A percentile compares a stretch with the other conserved stretches of the same genome.
Conservation (phyloP, 1,140 invertebrate species). For the Achatina immaculata region DNA sequence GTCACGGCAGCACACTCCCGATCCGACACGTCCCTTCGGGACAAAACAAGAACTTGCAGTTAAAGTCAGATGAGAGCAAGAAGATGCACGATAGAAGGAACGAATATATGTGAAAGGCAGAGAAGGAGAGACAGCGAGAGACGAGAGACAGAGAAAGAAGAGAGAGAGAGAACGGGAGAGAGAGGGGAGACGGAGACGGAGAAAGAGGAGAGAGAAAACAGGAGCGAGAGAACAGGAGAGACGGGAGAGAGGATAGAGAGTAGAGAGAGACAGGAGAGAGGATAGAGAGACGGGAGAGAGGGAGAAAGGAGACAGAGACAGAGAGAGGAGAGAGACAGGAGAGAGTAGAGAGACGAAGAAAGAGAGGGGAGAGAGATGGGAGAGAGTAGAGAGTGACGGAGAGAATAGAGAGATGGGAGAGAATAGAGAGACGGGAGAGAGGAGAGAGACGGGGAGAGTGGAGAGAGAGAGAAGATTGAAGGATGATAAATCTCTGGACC, state of each 20-base stretch:
- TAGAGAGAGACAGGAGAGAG: background rate
- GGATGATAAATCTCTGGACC: background rate
- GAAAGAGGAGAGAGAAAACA: background rate
- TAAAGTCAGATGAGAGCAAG: no score
- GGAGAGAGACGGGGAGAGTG: background rate
- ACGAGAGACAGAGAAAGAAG: no score
- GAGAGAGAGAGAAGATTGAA: background rate
- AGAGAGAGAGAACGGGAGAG: no score
- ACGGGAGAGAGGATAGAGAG: background rate
- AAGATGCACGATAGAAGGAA: no score
- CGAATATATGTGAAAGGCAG: no score
- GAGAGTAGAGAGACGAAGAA: background rate
- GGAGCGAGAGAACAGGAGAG: background rate
- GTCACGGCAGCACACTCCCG: no score
- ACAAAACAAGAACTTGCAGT: no score
- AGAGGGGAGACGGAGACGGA: background rate
- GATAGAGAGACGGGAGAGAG: background rate
- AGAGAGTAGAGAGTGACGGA: slow-evolving; percentile 28
- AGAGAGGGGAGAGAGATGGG: slow-evolving; percentile 22
- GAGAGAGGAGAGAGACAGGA: slow-evolving; percentile 14
- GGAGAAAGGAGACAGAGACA: background rate
- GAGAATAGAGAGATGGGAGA: slow-evolving; percentile 28
- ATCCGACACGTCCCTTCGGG: no score
- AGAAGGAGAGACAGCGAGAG: no score
- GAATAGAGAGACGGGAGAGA: background rate